These are phyloP conservation scores for Dasypogon diadema DNA, from an alignment of 2,888 invertebrate genomes.

Conservation along the genomic window DNA sequence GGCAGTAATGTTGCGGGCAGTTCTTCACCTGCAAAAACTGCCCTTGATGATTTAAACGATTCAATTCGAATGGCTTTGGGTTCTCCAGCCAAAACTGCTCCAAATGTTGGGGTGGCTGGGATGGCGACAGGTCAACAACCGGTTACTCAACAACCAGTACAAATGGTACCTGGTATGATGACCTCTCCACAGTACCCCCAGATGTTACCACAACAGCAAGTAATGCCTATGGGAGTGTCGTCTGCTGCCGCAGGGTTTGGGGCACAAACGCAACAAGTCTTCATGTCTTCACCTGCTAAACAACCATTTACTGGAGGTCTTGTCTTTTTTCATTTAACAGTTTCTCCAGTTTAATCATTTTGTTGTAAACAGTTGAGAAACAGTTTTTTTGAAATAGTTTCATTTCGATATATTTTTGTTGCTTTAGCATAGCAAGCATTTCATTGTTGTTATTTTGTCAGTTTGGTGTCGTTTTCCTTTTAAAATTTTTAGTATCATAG, in stretches of 20 bases:
- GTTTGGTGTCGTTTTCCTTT: conserved; percentile 36
- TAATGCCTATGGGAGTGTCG: conserved; percentile 51
- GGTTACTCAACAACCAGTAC: conserved; percentile 55
- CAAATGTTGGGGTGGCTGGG: conserved; percentile 53
- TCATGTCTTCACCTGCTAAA: conserved; percentile 64
- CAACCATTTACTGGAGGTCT: conserved; percentile 68
- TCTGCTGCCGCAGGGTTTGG: conserved; percentile 53
- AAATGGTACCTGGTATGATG: conserved; percentile 32
- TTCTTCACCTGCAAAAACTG: conserved; percentile 71
- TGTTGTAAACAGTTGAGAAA: conserved; percentile 37
- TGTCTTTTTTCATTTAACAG: conserved; percentile 52
- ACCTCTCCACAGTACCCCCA: conserved; percentile 58
- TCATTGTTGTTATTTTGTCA: conserved; percentile 53
- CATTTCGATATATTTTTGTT: conserved; percentile 50
- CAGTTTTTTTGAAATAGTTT: conserved; percentile 49
- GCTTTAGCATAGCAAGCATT: conserved; percentile 47
- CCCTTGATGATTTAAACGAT: conserved; percentile 78
- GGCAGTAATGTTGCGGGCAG: conserved; percentile 23
- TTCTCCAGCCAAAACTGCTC: conserved; percentile 54
- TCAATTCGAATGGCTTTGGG: conserved; percentile 78
- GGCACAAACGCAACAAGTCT: conserved; percentile 59
- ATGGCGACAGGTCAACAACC: conserved; percentile 51
- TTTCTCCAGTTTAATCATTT: conserved; percentile 16
- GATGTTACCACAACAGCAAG: conserved; percentile 61
- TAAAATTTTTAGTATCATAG: neutral